Evolutionary conservation across 2,888 invertebrate species (phyloP).

Genomic region (Euplexia lucipara): DNA sequence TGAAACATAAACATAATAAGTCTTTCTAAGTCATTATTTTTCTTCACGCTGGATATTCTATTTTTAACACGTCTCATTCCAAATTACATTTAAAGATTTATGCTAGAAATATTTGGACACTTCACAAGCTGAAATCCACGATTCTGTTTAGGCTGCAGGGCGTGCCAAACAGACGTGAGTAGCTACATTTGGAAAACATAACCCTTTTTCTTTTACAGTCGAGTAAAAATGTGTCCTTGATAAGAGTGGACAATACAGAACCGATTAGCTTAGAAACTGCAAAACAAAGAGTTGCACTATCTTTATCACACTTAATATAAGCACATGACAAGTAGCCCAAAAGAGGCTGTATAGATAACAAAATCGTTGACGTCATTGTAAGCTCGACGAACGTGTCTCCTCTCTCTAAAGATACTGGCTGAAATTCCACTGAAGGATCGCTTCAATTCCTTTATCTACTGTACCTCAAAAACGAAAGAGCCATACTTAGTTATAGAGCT

Average conservation of each 20-base stretch:
- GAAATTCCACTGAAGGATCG: conserved; percentile 56
- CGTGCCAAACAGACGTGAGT: too few relatives aligned
- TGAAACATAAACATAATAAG: too few relatives aligned
- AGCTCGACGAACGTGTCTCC: conserved; percentile 44
- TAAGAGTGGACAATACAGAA: not conserved
- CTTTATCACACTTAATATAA: conserved; percentile 22
- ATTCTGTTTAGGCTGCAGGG: too few relatives aligned
- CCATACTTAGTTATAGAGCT: conserved; percentile 68
- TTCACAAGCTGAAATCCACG: too few relatives aligned
- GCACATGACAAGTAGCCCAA: conserved; percentile 31
- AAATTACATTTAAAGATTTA: too few relatives aligned
- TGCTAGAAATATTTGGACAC: too few relatives aligned
- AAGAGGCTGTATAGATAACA: conserved; percentile 51
- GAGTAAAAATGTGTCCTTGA: not conserved
- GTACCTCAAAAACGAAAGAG: conserved; percentile 57
- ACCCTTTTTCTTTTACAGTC: too few relatives aligned
- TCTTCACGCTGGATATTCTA: too few relatives aligned
- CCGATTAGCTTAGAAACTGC: not conserved
- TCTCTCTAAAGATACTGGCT: conserved; percentile 39
- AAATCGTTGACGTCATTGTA: conserved; percentile 49
- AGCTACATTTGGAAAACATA: too few relatives aligned
- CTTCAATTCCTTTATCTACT: conserved; percentile 61
- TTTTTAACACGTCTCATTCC: too few relatives aligned
- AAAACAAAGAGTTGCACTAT: conserved; percentile 6
- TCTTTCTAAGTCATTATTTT: too few relatives aligned